Evolutionary conservation across 2,888 invertebrate species (phyloP).

Genomic region (Xanthostigma xanthostigma): DNA sequence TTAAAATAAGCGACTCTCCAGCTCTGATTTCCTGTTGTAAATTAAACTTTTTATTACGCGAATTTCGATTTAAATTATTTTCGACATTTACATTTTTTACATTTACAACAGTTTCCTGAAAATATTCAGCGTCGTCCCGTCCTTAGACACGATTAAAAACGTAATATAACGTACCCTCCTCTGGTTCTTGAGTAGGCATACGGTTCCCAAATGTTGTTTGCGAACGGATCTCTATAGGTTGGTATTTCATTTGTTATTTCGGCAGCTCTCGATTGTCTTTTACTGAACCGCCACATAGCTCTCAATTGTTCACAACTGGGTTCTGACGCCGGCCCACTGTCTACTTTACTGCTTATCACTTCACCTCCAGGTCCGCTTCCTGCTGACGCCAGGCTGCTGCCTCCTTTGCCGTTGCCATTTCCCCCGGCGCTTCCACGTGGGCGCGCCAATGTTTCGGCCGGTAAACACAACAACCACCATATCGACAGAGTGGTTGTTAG

Average conservation of each 20-base stretch:
- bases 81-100: too few relatives aligned
- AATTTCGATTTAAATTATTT: too few relatives aligned
- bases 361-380: conserved; percentile 14
- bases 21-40: too few relatives aligned
- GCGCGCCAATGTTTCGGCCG: too few relatives aligned
- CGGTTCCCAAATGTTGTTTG: conserved; percentile 65
- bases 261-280: conserved; percentile 72
- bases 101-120: too few relatives aligned
- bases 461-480: too few relatives aligned
- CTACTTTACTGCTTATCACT: conserved; percentile 22
- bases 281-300: conserved; percentile 86
- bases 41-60: too few relatives aligned
- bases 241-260: conserved; percentile 79
- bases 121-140: too few relatives aligned
- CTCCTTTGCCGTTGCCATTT: background rate
- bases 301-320: conserved; percentile 77
- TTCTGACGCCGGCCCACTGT: conserved; percentile 41
- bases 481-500: too few relatives aligned
- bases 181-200: conserved; percentile 36
- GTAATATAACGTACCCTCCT: conserved; percentile 34
- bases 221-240: conserved; percentile 66
- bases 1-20: too few relatives aligned
- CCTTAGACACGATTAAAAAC: too few relatives aligned
- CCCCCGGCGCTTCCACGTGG: background rate
- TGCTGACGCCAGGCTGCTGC: background rate